Percentiles rank a stretch among this genome's conserved stretches.
Evolutionary conservation across 2,797 vertebrate species (phyloP).

Genomic region (Rhabdophis nuchalis): DNA sequence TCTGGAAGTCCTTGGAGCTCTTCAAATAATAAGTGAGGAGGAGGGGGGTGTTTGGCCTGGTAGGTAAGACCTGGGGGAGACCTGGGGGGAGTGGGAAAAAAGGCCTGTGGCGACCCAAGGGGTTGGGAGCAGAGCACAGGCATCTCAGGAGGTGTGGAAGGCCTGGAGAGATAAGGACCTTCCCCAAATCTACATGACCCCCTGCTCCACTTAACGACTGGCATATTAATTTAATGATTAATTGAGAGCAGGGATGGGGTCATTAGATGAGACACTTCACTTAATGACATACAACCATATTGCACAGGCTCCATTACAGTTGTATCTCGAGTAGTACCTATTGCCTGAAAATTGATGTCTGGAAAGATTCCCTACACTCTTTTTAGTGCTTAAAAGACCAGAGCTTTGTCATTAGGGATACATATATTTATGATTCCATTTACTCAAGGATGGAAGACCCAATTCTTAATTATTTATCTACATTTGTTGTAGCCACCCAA

Average conservation of each 20-base stretch:
- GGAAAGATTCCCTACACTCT: not conserved
- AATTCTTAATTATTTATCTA: not conserved
- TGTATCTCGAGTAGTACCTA: not conserved
- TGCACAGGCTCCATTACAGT: too few species aligned
- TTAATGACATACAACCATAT: not conserved
- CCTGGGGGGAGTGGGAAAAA: not conserved
- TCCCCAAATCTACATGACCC: not conserved
- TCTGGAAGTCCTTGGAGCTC: not conserved
- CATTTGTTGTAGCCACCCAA: not conserved
- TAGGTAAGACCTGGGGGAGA: not conserved
- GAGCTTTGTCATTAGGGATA: not conserved
- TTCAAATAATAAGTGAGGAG: not conserved
- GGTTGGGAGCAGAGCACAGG: not conserved
- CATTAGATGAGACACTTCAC: not conserved
- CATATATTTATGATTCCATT: not conserved
- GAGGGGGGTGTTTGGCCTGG: not conserved
- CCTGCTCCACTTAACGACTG: not conserved
- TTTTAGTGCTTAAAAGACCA: not conserved
- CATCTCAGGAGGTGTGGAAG: not conserved
- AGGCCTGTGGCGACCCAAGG: not conserved
- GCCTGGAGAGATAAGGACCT: not conserved
- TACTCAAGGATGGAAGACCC: not conserved
- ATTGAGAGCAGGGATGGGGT: not conserved
- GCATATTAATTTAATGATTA: not conserved
- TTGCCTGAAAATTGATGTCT: not conserved